A percentile compares a stretch with the other conserved stretches of the same genome.
Conservation (phyloP, 2,113 vertebrate genomes). For the Oryzias melastigma region DNA sequence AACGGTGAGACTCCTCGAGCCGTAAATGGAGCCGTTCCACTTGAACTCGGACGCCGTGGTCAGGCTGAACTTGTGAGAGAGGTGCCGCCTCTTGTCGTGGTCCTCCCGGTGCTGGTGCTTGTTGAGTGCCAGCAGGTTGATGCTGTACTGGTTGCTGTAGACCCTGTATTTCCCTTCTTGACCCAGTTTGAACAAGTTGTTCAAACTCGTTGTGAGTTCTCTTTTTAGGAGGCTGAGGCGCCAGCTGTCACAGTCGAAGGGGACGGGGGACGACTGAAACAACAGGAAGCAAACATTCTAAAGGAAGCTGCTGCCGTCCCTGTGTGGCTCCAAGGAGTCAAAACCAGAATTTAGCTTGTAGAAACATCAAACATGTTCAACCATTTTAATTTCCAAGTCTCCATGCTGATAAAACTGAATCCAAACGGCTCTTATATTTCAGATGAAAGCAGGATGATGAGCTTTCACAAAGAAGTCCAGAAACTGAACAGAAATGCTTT, state of each 20-base stretch:
- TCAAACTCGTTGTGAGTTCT: constrained; percentile 84
- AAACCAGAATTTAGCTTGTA: background rate
- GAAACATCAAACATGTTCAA: background rate
- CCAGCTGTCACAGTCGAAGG: constrained; percentile 11
- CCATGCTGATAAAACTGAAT: background rate
- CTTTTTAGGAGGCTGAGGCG: constrained; percentile 75
- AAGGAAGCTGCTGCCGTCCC: background rate
- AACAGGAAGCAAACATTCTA: background rate
- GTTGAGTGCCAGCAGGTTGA: constrained; percentile 93
- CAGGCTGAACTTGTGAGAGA: constrained; percentile 97
- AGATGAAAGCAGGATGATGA: too few relatives aligned
- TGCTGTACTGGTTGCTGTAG: constrained; percentile 97
- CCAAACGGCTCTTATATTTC: too few relatives aligned
- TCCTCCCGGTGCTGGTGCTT: constrained; percentile 99
- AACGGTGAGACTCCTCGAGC: constrained; percentile 90
- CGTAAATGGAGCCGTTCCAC: constrained; percentile 96
- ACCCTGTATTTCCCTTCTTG: constrained; percentile 98
- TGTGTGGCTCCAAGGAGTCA: too few relatives aligned
- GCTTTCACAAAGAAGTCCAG: too few relatives aligned
- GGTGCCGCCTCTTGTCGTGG: constrained; percentile 94
- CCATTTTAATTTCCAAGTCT: too few relatives aligned
- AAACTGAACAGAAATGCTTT: too few relatives aligned
- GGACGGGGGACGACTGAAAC: constrained; percentile 42
- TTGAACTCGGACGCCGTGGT: constrained; percentile 94
- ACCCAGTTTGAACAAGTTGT: constrained; percentile 89